Evolutionary conservation across 2,113 vertebrate genomes (phyloP).

Genomic region (Corynorhinus townsendii): DNA sequence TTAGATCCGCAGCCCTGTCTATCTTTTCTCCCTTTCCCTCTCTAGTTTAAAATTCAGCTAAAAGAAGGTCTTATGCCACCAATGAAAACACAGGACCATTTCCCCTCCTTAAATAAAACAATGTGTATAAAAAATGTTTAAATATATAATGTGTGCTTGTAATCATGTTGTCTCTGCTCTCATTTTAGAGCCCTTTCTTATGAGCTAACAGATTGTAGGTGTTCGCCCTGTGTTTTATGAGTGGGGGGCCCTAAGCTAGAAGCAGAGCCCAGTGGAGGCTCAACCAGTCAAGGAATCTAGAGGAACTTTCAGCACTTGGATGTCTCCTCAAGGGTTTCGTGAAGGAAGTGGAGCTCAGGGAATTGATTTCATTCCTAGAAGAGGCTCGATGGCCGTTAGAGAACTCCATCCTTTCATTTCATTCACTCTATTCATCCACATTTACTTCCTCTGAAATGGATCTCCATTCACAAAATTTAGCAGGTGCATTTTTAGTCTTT

Average conservation of each 20-base stretch:
- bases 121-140: not conserved
- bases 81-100: not conserved
- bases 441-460: not conserved
- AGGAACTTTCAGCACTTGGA: not conserved
- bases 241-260: not conserved
- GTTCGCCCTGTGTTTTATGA: not conserved
- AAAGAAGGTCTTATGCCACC: not conserved
- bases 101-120: not conserved
- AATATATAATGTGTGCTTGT: not conserved
- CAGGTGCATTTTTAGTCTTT: not conserved
- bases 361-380: not conserved
- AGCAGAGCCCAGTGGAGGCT: not conserved
- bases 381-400: not conserved
- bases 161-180: not conserved
- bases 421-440: not conserved
- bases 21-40: not conserved
- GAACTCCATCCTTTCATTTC: not conserved
- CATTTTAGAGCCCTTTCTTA: not conserved
- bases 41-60: not conserved
- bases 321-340: not conserved
- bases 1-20: not conserved
- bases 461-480: not conserved
- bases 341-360: not conserved
- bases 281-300: not conserved
- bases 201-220: not conserved